Percentiles rank a stretch among this genome's conserved stretches.
phyloP scores from a whole-genome alignment of 1,140 invertebrate species.

The Coptotermes formosanus region DNA sequence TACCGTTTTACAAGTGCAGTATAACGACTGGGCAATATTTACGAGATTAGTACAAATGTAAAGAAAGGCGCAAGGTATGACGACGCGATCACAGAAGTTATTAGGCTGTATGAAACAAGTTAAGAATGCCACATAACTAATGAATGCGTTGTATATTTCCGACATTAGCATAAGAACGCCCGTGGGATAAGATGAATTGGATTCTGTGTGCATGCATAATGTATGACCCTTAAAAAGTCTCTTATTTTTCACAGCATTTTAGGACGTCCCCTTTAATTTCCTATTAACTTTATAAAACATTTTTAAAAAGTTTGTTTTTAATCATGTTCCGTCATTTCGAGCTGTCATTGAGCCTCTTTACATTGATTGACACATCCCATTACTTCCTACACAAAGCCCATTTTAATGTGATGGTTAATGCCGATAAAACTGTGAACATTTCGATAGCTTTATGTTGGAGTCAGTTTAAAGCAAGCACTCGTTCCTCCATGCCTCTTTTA shows the following conservation, averaged over 20 bases:
- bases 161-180: too few relatives aligned
- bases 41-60: too few relatives aligned
- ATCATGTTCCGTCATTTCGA: background rate
- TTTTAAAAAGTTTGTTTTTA: constrained; percentile 13
- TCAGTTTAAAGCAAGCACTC: background rate
- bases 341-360: background rate
- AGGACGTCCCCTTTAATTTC: background rate
- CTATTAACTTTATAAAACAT: background rate
- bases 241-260: background rate
- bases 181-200: too few relatives aligned
- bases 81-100: too few relatives aligned
- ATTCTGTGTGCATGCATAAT: background rate
- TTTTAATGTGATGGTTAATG: constrained; percentile 12
- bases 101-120: too few relatives aligned
- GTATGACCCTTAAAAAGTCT: background rate
- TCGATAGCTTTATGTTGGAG: background rate
- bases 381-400: constrained; percentile 11
- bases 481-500: background rate
- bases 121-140: too few relatives aligned
- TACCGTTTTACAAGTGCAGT: too few relatives aligned
- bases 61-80: too few relatives aligned
- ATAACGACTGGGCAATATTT: too few relatives aligned
- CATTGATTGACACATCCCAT: constrained; percentile 7
- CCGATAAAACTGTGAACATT: constrained; percentile 18
- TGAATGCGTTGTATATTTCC: too few relatives aligned